Base-by-base conservation (phyloP, 2,888 invertebrate species). In the Teleogryllus oceanicus region DNA sequence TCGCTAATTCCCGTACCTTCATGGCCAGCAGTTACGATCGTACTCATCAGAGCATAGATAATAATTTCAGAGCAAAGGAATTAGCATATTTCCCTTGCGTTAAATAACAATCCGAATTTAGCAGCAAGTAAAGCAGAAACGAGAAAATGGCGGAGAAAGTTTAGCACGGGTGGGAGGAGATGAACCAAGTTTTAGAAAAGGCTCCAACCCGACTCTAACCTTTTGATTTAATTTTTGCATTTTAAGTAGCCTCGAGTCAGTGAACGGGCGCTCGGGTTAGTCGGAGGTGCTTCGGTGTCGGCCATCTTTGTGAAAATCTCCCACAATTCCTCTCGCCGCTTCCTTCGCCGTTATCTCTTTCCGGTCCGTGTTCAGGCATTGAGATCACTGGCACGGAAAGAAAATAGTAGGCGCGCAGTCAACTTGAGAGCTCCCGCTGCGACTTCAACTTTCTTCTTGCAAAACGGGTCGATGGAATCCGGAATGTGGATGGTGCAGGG, bases 61-160 rank as follows among this genome's bases (percentile, higher is more conserved):
- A 62, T 62, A 62, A 62, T 62, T 62, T n/a, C 62, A 18, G 16
- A 18, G 62, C n/a, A n/a, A n/a, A 18, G n/a, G n/a, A 62, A 62
- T 62, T 62, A 62, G 62, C 62, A 62, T 62, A 62, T 62, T 62
- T 62, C 62, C 13, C 62, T 62, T 62, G 62, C 62, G 62, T 62
- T 62, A 62, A 62, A 62, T 62, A 62, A 62, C 62, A 62, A 62
- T 62, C 62, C 62, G 62, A 62, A 62, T 62, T 62, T 62, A 62
- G 62, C 62, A 62, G 62, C 62, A 62, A 62, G 62, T 62, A 62
- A 62, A 62, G 62, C 62, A 62, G 62, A 62, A 62, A 62, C 16
- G 62, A 13, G 62, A 62, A 62, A 62, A 62, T 62, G 62, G 62
- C 62, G n/a, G 62, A 62, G 62, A 62, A 62, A 62, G 62, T 62